A percentile compares a stretch with the other conserved stretches of the same genome.
These are phyloP conservation scores for Cinara cedri DNA, from an alignment of 2,888 invertebrate genomes.

Conservation along the genomic window DNA sequence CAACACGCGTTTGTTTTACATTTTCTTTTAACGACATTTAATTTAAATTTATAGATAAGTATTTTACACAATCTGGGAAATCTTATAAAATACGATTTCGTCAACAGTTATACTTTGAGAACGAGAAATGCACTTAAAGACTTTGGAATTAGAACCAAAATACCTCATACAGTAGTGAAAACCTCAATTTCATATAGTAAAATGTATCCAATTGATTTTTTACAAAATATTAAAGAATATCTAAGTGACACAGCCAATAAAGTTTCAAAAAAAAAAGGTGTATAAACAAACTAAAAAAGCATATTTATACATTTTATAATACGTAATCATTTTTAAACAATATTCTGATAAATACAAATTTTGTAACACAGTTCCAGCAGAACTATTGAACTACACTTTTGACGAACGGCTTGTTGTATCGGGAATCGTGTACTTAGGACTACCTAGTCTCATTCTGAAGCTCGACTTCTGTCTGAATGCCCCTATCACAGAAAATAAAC, in stretches of 20 bases:
- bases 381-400: neutral
- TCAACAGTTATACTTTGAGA: neutral
- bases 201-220: conserved; percentile 22
- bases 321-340: too few species aligned
- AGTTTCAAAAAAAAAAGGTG: neutral
- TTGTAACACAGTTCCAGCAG: neutral
- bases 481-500: neutral
- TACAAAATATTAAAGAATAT: conserved; percentile 6
- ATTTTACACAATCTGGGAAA: neutral
- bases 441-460: conserved; percentile 11
- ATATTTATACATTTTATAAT: too few species aligned
- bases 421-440: conserved; percentile 3
- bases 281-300: too few species aligned
- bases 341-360: too few species aligned
- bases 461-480: neutral
- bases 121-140: neutral
- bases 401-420: neutral
- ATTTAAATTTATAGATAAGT: neutral
- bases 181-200: neutral
- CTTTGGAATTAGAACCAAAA: neutral
- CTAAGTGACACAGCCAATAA: neutral
- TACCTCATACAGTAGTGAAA: neutral
- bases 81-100: neutral
- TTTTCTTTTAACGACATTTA: too few species aligned
- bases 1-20: too few species aligned